Percentiles rank a stretch among this genome's conserved stretches.
Conservation (phyloP, 2,888 invertebrate species). For the Meganola albula region DNA sequence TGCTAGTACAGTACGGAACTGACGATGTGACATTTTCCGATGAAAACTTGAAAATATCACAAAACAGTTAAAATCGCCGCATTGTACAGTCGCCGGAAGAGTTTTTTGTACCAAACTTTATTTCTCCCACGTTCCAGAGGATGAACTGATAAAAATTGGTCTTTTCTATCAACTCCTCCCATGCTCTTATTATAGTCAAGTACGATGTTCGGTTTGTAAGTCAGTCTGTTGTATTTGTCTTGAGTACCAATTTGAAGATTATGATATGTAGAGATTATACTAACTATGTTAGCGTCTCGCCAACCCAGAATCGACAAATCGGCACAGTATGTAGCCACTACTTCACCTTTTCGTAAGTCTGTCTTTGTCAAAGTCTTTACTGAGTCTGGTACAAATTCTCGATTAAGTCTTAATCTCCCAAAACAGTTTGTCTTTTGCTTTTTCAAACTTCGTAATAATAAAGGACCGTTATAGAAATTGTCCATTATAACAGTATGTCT, state of each 20-base stretch:
- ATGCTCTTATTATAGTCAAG: constrained; percentile 1
- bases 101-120: constrained; percentile 5
- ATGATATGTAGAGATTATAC: background rate
- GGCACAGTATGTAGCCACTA: constrained; percentile 2
- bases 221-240: constrained; percentile 1
- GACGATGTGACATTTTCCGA: constrained; percentile 11
- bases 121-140: constrained; percentile 1
- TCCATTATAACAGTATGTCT: constrained; percentile 7
- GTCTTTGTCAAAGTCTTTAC: background rate
- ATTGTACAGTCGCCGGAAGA: background rate
- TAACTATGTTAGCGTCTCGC: constrained; percentile 2
- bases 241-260: background rate
- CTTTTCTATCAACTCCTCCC: constrained; percentile 6
- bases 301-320: constrained; percentile 6
- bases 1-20: constrained; percentile 14
- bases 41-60: constrained; percentile 11
- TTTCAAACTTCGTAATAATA: constrained; percentile 2
- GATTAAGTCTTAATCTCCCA: constrained; percentile 2
- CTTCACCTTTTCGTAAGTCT: constrained; percentile 4
- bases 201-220: constrained; percentile 3
- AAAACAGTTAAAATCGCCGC: constrained; percentile 18
- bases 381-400: constrained; percentile 1
- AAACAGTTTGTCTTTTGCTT: constrained; percentile 4
- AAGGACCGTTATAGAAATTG: constrained; percentile 8
- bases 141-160: constrained; percentile 2